phyloP scores from a whole-genome alignment of 2,888 invertebrate genomes.

The Escarpia spicata region DNA sequence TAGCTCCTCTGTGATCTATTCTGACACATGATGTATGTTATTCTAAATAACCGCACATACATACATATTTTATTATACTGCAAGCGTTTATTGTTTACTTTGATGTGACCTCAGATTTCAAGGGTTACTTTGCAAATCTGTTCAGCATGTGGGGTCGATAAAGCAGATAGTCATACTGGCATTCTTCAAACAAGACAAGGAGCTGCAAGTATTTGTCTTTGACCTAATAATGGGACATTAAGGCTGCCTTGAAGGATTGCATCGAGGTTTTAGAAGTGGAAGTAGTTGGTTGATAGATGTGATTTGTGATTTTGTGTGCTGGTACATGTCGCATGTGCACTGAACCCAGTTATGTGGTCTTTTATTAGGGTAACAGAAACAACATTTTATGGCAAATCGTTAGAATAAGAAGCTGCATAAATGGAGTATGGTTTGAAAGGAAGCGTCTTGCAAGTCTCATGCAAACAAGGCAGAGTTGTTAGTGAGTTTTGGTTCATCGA shows the following conservation, averaged over 20 bases:
- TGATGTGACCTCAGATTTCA: background rate
- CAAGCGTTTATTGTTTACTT: background rate
- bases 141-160: background rate
- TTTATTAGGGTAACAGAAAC: background rate
- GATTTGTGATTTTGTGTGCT: background rate
- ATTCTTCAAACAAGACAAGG: background rate
- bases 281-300: background rate
- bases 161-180: background rate
- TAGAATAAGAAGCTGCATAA: background rate
- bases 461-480: background rate
- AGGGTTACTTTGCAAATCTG: background rate
- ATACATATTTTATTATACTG: background rate
- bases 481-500: background rate
- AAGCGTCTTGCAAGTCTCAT: background rate
- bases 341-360: background rate
- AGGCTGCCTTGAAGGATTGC: no score
- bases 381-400: background rate
- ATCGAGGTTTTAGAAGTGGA: no score
- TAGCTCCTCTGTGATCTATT: background rate
- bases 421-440: background rate
- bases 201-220: background rate
- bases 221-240: background rate
- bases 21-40: background rate
- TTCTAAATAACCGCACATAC: background rate
- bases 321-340: background rate